Base-by-base conservation (phyloP, 2,113 vertebrate species). In the Centropus unirufus region DNA sequence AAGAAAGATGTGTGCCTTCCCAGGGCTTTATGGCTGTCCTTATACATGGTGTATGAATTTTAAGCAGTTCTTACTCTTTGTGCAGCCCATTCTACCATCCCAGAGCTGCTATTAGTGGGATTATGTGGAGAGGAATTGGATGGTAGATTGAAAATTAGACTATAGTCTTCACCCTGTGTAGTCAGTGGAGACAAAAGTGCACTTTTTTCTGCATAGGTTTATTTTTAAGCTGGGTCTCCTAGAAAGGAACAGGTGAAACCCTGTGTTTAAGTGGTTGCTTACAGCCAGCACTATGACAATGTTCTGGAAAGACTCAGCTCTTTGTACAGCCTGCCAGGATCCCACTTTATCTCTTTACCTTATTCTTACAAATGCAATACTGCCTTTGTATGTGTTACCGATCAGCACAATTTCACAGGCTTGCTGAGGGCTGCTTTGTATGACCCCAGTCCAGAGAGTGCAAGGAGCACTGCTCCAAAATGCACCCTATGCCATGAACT, bases 401-500 rank as follows among this genome's bases (percentile, higher is more conserved):
- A 26, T 63, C 47, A 32, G 24, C 51, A 42, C 20, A 78, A 70
- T 74, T 89, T 83, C 57, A 18, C 3, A 3, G 69, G 29, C 34
- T 57, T 46, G 7, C 47, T 39, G 47, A 82, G 57, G 32, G 55
- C 32, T 75, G 19, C 39, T 66, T 83, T 68, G 21, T 62, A 51
- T 39, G 16, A 40, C 46, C 24, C 81, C 49, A 47, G 19, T 18
- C 23, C 27, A 17, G 5, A 11, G 18, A 36, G 8, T 27, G 73
- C 54, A 54, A 34, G 49, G 10, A 81, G 36, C 54, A 23, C 30
- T 34, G 26, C 27, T 81, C 69, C 40, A 64, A 72, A 94, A 84
- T 14, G 11, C 30, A 61, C 39, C 12, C 0, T 36, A 0, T 51
- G 21, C 46, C 29, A 8, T 0, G 0, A 79, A 54, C 6, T 40